Evolutionary conservation across 2,888 invertebrate genomes (phyloP).

Genomic region (Seladonia tumulorum): DNA sequence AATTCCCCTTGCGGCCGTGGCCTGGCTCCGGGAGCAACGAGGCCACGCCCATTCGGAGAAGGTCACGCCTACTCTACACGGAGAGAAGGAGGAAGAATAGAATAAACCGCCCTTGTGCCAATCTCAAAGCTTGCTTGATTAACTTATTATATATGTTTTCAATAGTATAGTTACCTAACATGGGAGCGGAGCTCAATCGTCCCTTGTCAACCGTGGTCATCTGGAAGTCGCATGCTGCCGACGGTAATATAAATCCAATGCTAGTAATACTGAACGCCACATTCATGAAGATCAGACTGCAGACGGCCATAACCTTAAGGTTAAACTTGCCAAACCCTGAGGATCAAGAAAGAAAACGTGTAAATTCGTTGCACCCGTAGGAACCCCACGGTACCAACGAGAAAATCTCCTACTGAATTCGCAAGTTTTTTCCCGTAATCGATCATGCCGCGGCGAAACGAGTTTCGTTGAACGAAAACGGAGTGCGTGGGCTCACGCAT

Average conservation of each 20-base stretch:
- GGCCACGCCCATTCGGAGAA: neutral
- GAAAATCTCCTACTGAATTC: neutral
- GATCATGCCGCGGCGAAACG: neutral
- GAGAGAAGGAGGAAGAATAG: too few relatives aligned
- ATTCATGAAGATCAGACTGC: slow-evolving; percentile 93
- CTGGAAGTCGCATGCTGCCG: slow-evolving; percentile 92
- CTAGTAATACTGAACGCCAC: slow-evolving; percentile 93
- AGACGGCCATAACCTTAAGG: slow-evolving; percentile 89
- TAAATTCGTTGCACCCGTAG: neutral
- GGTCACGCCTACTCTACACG: neutral
- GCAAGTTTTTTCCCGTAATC: neutral
- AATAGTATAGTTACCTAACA: slow-evolving; percentile 86
- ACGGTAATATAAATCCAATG: slow-evolving; percentile 92
- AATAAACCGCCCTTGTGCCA: neutral
- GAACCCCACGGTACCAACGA: neutral
- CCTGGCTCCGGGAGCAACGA: neutral
- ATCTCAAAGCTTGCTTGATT: neutral
- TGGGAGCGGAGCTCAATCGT: slow-evolving; percentile 91
- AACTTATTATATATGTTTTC: neutral
- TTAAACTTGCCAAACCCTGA: slow-evolving; percentile 94
- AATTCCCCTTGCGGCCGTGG: neutral
- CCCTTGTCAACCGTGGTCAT: slow-evolving; percentile 93
- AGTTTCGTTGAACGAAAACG: neutral
- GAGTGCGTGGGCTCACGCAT: neutral
- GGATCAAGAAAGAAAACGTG: neutral